phyloP scores from a whole-genome alignment of 2,888 invertebrate genomes.

The Aquatica leii region DNA sequence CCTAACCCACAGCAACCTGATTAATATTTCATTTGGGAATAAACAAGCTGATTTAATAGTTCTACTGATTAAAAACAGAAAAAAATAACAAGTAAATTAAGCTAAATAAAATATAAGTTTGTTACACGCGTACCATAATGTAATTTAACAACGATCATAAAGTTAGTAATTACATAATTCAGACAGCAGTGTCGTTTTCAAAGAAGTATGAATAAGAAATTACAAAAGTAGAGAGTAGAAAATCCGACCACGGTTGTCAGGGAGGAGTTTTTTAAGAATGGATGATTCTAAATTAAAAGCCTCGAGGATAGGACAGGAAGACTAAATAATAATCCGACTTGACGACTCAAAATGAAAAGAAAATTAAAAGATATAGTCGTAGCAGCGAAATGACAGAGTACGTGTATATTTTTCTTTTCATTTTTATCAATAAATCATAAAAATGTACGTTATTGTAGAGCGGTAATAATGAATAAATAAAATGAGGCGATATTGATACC shows the following conservation, averaged over 20 bases:
- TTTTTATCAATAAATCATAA: slow-evolving; percentile 5
- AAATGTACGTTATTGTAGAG: not conserved
- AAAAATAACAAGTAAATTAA: no score
- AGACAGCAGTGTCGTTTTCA: slow-evolving; percentile 32
- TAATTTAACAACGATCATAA: slow-evolving; percentile 23
- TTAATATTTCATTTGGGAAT: no score
- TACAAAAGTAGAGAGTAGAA: slow-evolving; percentile 39
- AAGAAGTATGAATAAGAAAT: slow-evolving; percentile 38
- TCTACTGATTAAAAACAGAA: no score
- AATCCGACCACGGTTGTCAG: slow-evolving; percentile 24
- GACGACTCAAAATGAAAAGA: slow-evolving; percentile 44
- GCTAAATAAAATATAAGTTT: no score
- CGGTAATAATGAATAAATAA: not conserved
- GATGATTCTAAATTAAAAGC: slow-evolving; percentile 48
- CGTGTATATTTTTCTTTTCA: slow-evolving; percentile 24
- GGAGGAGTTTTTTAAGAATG: slow-evolving; percentile 42
- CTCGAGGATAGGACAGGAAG: slow-evolving; percentile 41
- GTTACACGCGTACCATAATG: no score
- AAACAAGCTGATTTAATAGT: no score
- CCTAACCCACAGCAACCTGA: no score
- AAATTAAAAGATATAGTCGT: slow-evolving; percentile 44
- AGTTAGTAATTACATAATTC: slow-evolving; percentile 35
- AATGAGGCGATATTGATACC: not conserved
- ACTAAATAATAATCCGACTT: slow-evolving; percentile 44
- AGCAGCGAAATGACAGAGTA: slow-evolving; percentile 43